Evolutionary conservation across 37 sponge, comb jelly and placozoan genomes (phyloP).

Genomic region (Ianthella basta): DNA sequence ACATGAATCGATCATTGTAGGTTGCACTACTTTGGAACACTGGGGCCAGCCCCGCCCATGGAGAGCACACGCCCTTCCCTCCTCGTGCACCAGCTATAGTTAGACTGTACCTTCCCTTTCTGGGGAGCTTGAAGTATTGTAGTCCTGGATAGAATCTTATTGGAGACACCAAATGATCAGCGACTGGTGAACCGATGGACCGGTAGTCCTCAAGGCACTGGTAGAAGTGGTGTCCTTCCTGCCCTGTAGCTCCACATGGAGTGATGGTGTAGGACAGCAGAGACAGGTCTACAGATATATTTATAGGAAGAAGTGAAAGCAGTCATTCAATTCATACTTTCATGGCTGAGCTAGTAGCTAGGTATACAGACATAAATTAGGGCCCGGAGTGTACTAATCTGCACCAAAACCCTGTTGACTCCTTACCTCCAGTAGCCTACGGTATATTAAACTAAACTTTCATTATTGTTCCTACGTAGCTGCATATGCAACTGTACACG

Average conservation of each 20-base stretch:
- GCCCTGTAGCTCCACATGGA: constrained; percentile 39
- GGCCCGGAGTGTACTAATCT: too few species aligned
- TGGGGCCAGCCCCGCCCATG: constrained; percentile 19
- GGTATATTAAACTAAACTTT: too few species aligned
- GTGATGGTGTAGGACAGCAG: constrained; percentile 37
- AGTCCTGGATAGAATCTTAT: constrained; percentile 25
- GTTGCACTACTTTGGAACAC: neutral
- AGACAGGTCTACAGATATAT: neutral
- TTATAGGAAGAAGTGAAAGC: neutral
- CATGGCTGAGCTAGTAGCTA: too few species aligned
- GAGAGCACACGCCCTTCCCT: constrained; percentile 53
- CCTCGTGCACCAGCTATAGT: constrained; percentile 68
- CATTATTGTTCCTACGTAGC: too few species aligned
- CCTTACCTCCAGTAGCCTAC: too few species aligned
- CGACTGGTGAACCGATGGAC: constrained; percentile 1
- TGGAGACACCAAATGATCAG: neutral
- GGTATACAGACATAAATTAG: too few species aligned
- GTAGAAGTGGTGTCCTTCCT: constrained; percentile 32
- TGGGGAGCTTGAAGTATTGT: constrained; percentile 51
- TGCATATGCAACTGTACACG: too few species aligned
- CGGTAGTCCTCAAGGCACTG: constrained; percentile 25
- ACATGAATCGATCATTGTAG: neutral
- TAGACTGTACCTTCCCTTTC: constrained; percentile 50
- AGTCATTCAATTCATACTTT: too few species aligned
- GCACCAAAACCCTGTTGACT: too few species aligned